A percentile compares a stretch with the other conserved stretches of the same genome.
Evolutionary conservation across 2,888 invertebrate species (phyloP).

Genomic region (Entomobrya proxima): DNA sequence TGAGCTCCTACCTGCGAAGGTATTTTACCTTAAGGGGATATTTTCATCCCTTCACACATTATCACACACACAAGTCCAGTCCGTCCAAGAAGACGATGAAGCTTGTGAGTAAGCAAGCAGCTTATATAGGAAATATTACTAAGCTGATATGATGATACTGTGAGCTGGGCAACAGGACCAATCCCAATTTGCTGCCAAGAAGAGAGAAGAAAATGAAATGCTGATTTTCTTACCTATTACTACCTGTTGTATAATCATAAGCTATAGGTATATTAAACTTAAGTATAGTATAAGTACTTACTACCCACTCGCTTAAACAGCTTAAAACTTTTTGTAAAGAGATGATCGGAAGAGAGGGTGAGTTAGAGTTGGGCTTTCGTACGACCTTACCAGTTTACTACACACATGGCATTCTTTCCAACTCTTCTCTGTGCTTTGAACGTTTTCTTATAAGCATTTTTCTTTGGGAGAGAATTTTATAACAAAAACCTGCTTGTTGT

Average conservation of each 20-base stretch:
- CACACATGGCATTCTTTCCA: no score
- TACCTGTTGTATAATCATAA: background rate
- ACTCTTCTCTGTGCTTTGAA: no score
- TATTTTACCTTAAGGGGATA: constrained; percentile 74
- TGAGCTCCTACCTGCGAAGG: constrained; percentile 74
- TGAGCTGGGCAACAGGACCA: no score
- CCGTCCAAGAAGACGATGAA: constrained; percentile 1
- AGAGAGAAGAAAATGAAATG: background rate
- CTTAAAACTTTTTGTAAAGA: background rate
- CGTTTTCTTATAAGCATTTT: no score
- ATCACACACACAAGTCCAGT: constrained; percentile 36
- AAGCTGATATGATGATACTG: no score
- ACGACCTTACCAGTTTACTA: background rate
- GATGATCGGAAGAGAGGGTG: constrained; percentile 21
- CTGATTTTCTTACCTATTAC: background rate
- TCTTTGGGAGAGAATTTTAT: background rate
- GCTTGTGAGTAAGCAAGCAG: background rate
- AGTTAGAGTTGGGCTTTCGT: constrained; percentile 3
- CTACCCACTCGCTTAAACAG: constrained; percentile 41
- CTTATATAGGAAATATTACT: no score
- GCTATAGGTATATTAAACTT: background rate
- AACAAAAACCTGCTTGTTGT: constrained; percentile 33
- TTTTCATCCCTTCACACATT: constrained; percentile 72
- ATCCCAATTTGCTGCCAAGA: constrained; percentile 33
- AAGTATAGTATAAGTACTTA: background rate